Base-by-base conservation (phyloP, 2,113 vertebrate species). In the Acrocephalus kingi region DNA sequence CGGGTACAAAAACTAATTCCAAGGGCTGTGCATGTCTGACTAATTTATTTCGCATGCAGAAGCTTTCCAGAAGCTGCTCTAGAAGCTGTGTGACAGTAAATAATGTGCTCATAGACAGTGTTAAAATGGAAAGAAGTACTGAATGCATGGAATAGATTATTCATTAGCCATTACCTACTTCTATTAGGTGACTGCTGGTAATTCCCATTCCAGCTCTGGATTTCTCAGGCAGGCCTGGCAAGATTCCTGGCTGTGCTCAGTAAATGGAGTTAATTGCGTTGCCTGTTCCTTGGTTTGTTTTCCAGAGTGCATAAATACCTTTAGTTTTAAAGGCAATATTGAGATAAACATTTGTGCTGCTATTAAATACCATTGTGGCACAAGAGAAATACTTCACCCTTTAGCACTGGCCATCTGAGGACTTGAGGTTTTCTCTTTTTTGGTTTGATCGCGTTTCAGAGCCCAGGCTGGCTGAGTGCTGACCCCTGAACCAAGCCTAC, bases 91-190 rank as follows among this genome's bases (percentile, higher is more conserved):
- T 87, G 55, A 43, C 27, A 49, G 49, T 82, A 67, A 87, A 35
- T 72, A 76, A 54, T 35, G 14, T 69, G 8, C 31, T 90, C 74
- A 59, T 11, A 33, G 86, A n/a, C 59, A 61, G 39, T 55, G 92
- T 68, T 86, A 52, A 77, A 92, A 90, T 59, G 81, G 66, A 92
- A 96, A 93, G 54, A 64, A 79, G 35, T 79, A 68, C 35, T 67
- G 77, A 87, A 87, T 62, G 54, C 55, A 74, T 45, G 58, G 84
- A 85, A 88, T 62, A 96, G 75, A 80, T 83, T 96, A 83, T 96
- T 90, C 82, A 66, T 90, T 77, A 82, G 35, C 87, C 59, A 55
- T 93, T 91, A 66, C 31, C 52, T 87, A 13, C 25, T 78, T 63
- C 75, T 73, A 2, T 72, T 58, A 71, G 46, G 71, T 85, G 72